phyloP scores from a whole-genome alignment of 2,888 invertebrate species.

The Lasioglossum marginatum region DNA sequence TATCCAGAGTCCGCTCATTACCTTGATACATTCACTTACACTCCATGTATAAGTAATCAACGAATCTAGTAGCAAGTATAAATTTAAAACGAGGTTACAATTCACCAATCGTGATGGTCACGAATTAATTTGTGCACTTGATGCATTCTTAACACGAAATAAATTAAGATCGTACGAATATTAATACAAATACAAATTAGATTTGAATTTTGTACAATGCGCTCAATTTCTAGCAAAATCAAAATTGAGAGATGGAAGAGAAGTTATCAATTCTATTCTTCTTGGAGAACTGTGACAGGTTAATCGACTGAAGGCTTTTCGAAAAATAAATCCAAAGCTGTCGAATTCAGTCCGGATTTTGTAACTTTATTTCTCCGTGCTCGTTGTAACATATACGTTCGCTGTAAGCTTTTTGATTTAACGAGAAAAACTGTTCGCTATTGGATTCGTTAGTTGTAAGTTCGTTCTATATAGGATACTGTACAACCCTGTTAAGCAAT shows the following conservation, averaged over 20 bases:
- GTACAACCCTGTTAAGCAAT: background rate
- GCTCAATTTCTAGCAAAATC: background rate
- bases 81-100: background rate
- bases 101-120: background rate
- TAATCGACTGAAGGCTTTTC: background rate
- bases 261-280: background rate
- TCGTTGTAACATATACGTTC: background rate
- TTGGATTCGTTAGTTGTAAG: background rate
- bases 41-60: background rate
- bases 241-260: background rate
- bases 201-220: too few relatives aligned
- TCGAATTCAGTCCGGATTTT: background rate
- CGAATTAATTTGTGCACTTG: background rate
- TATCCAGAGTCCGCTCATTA: background rate
- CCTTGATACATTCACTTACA: background rate
- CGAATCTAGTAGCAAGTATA: background rate
- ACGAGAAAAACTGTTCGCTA: background rate
- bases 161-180: background rate
- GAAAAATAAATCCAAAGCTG: background rate
- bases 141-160: background rate
- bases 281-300: conserved; percentile 6
- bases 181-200: background rate
- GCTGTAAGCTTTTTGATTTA: background rate
- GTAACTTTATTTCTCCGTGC: background rate
- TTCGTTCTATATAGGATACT: background rate